phyloP scores from a whole-genome alignment of 2,888 invertebrate species.

The Electrophaes corylata region DNA sequence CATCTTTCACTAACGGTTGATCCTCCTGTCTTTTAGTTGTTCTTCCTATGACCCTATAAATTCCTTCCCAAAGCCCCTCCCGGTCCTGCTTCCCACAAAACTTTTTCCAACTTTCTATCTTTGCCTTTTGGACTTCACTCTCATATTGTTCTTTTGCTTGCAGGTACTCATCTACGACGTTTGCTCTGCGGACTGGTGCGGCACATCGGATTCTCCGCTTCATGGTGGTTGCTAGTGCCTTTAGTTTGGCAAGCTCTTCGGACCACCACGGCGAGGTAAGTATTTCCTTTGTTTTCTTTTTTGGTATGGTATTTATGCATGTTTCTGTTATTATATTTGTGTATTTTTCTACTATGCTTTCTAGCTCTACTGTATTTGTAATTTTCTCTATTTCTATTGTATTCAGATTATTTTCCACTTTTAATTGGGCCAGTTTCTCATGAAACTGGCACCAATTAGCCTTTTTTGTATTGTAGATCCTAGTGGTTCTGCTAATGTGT shows the following conservation, averaged over 20 bases:
- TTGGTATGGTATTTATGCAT: too few species aligned
- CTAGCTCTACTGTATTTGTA: slow-evolving; percentile 9
- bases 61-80: slow-evolving; percentile 26
- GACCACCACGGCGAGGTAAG: slow-evolving; percentile 27
- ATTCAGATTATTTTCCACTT: slow-evolving; percentile 1
- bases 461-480: too few species aligned
- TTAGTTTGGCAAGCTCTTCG: slow-evolving; percentile 6
- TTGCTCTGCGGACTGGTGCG: slow-evolving; percentile 4
- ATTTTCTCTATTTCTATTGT: slow-evolving; percentile 15
- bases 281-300: not conserved
- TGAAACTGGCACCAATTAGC: not conserved
- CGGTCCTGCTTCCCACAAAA: slow-evolving; percentile 28
- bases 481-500: too few species aligned
- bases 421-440: not conserved
- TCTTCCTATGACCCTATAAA: slow-evolving; percentile 19
- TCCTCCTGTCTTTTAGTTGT: slow-evolving; percentile 16
- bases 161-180: slow-evolving; percentile 15
- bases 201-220: slow-evolving; percentile 6
- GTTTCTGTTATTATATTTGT: not conserved
- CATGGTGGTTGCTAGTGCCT: not conserved
- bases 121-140: slow-evolving; percentile 5
- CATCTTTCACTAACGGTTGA: not conserved
- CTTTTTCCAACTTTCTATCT: slow-evolving; percentile 34
- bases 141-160: slow-evolving; percentile 16
- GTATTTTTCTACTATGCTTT: not conserved